phyloP scores from a whole-genome alignment of 2,113 vertebrate species.

The Fukomys damarensis region DNA sequence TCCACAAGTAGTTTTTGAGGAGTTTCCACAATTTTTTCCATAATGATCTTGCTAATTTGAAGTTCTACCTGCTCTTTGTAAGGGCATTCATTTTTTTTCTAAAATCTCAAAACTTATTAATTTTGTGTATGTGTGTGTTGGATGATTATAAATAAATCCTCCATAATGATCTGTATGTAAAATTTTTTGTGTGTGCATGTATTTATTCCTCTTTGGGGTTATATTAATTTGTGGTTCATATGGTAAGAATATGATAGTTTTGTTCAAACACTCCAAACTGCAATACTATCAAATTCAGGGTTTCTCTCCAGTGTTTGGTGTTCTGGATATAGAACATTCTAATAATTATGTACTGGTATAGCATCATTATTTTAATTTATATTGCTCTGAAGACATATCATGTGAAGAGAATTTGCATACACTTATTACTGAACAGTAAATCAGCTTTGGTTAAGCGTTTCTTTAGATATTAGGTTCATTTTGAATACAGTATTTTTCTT shows the following conservation, averaged over 20 bases:
- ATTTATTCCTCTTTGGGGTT: not conserved
- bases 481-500: not conserved
- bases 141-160: not conserved
- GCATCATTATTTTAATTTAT: not conserved
- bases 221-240: not conserved
- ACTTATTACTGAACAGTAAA: not conserved
- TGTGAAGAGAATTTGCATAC: not conserved
- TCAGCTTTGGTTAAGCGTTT: not conserved
- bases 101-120: not conserved
- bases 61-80: not conserved
- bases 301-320: not conserved
- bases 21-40: not conserved
- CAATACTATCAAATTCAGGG: not conserved
- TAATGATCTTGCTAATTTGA: not conserved
- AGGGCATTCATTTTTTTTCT: not conserved
- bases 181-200: not conserved
- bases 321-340: not conserved
- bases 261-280: not conserved
- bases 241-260: not conserved
- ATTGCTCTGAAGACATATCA: not conserved
- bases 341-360: not conserved
- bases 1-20: not conserved
- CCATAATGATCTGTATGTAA: not conserved
- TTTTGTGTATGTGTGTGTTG: not conserved
- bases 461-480: not conserved